Evolutionary conservation across 1,140 invertebrate genomes (phyloP).

Genomic region (Nomia melanderi): DNA sequence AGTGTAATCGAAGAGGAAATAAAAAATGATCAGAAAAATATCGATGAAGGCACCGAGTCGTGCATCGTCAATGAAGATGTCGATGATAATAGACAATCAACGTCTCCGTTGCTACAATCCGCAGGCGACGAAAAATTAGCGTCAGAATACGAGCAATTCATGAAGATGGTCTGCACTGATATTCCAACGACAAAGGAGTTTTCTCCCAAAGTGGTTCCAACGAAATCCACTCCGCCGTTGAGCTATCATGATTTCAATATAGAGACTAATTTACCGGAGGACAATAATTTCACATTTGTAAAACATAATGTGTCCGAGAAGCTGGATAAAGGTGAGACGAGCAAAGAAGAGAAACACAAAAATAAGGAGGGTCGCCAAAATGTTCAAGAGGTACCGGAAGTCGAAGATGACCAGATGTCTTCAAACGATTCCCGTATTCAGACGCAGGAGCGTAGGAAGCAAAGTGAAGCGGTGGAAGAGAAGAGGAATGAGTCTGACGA

Average conservation of each 20-base stretch:
- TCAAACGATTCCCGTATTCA: constrained; percentile 23
- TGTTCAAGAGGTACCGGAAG: constrained; percentile 1
- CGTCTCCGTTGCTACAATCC: constrained; percentile 35
- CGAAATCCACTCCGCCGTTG: constrained; percentile 48
- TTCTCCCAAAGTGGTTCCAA: constrained; percentile 25
- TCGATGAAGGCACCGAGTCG: constrained; percentile 40
- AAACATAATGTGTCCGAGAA: constrained; percentile 1
- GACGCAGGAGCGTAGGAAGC: background rate
- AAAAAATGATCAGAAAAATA: background rate
- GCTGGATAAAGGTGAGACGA: constrained; percentile 20
- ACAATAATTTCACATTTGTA: constrained; percentile 36
- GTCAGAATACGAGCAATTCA: constrained; percentile 79
- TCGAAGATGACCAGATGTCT: background rate
- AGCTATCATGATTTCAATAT: constrained; percentile 72
- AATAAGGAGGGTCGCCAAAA: constrained; percentile 23
- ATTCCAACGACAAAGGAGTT: constrained; percentile 26
- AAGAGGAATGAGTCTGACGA: constrained; percentile 55
- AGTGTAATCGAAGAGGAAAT: constrained; percentile 22
- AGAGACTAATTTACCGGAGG: constrained; percentile 65
- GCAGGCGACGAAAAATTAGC: constrained; percentile 73
- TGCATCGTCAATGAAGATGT: constrained; percentile 35
- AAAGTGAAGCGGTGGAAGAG: constrained; percentile 6
- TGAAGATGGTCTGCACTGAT: constrained; percentile 77
- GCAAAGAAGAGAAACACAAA: constrained; percentile 36
- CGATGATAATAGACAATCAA: constrained; percentile 32